A percentile compares a stretch with the other conserved stretches of the same genome.
Evolutionary conservation across 2,113 vertebrate species (phyloP).

Genomic region (Seriola quinqueradiata): DNA sequence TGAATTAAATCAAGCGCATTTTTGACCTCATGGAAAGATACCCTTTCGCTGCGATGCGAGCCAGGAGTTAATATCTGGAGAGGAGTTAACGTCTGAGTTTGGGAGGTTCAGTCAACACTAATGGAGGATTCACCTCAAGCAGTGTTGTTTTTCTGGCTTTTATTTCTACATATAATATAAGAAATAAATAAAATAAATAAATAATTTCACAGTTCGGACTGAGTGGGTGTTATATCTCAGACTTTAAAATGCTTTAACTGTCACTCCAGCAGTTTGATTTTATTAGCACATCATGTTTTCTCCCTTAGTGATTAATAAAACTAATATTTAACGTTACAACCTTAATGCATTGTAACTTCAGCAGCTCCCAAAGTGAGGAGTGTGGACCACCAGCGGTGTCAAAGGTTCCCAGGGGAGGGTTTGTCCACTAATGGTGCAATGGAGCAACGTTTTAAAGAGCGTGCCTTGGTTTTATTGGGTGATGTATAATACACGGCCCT

Average conservation of each 20-base stretch:
- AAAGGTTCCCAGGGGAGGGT: not conserved
- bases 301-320: not conserved
- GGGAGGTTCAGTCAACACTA: not conserved
- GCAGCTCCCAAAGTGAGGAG: not conserved
- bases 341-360: not conserved
- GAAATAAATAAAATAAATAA: too few species aligned
- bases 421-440: not conserved
- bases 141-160: conserved; percentile 2
- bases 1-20: conserved; percentile 10
- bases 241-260: not conserved
- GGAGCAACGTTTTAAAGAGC: too few species aligned
- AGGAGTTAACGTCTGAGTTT: not conserved
- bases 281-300: not conserved
- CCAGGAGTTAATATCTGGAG: not conserved
- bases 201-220: too few species aligned
- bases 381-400: not conserved
- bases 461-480: too few species aligned
- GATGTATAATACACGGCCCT: too few species aligned
- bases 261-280: not conserved
- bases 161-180: not conserved
- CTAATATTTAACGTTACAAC: not conserved
- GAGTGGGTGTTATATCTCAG: too few species aligned
- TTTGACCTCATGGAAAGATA: conserved; percentile 3
- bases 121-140: not conserved
- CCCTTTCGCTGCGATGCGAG: not conserved